Percentiles rank a stretch among this genome's conserved stretches.
Evolutionary conservation across 2,113 vertebrate genomes (phyloP).

Genomic region (Paramormyrops kingsleyae): DNA sequence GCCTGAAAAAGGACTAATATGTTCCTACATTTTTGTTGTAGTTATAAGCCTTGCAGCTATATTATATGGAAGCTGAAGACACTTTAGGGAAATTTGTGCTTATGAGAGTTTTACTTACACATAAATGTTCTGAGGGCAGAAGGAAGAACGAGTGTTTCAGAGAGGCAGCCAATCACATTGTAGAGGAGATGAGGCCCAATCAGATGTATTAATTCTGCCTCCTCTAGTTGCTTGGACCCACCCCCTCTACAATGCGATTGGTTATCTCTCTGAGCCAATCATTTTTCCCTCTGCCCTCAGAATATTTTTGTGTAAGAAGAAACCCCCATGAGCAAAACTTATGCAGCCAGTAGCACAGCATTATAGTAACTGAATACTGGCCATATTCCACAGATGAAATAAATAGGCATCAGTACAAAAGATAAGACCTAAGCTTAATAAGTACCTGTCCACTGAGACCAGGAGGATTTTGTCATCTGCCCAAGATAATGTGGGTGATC

Average conservation of each 20-base stretch:
- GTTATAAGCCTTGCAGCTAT: not conserved
- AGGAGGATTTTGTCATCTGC: not conserved
- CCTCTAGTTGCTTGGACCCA: not conserved
- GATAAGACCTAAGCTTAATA: not conserved
- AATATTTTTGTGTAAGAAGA: not conserved
- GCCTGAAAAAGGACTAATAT: not conserved
- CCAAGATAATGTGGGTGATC: slow-evolving; percentile 11
- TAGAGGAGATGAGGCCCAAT: not conserved
- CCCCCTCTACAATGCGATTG: not conserved
- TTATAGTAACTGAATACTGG: not conserved
- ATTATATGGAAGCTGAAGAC: not conserved
- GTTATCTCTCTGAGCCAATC: not conserved
- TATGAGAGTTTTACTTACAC: not conserved
- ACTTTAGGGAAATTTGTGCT: not conserved
- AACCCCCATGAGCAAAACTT: not conserved
- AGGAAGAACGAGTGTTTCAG: not conserved
- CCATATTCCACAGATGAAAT: slow-evolving; percentile 6
- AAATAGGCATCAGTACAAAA: not conserved
- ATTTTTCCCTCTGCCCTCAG: not conserved
- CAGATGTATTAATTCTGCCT: not conserved
- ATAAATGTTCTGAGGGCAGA: not conserved
- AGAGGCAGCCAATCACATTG: not conserved
- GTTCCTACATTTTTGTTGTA: not conserved
- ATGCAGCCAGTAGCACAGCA: not conserved
- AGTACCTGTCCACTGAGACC: not conserved